Conservation (phyloP, 2,113 vertebrate species). For the Scartelaos histophorus region DNA sequence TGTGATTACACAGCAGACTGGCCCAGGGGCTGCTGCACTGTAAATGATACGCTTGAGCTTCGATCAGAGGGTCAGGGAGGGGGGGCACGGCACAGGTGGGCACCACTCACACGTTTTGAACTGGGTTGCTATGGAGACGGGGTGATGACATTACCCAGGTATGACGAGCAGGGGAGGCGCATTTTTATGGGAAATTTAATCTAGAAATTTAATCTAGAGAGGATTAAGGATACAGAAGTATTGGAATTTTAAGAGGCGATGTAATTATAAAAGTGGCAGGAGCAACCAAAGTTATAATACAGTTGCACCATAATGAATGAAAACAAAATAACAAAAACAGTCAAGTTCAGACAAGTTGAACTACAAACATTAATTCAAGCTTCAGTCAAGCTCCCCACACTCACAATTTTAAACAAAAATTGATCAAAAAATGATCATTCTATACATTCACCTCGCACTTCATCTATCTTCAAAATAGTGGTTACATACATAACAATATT, state of each 20-base stretch:
- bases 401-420: no score
- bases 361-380: no score
- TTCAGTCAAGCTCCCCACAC: no score
- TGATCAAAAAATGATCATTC: no score
- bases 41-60: conserved; percentile 56
- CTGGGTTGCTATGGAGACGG: conserved; percentile 38
- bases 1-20: conserved; percentile 52
- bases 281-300: background rate
- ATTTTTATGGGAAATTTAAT: conserved; percentile 26
- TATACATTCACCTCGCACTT: no score
- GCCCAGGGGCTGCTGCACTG: conserved; percentile 47
- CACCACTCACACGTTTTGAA: conserved; percentile 49
- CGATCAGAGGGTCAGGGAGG: conserved; percentile 41
- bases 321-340: background rate
- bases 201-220: conserved; percentile 16
- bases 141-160: conserved; percentile 42
- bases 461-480: no score
- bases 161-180: conserved; percentile 19
- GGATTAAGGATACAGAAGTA: conserved; percentile 18
- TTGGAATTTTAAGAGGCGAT: conserved; percentile 25
- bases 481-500: no score
- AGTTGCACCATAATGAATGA: background rate
- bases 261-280: background rate
- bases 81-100: conserved; percentile 42
- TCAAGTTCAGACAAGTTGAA: no score